Percentiles rank a stretch among this genome's conserved stretches.
Evolutionary conservation across 2,888 invertebrate genomes (phyloP).

Genomic region (Papilio elwesi): DNA sequence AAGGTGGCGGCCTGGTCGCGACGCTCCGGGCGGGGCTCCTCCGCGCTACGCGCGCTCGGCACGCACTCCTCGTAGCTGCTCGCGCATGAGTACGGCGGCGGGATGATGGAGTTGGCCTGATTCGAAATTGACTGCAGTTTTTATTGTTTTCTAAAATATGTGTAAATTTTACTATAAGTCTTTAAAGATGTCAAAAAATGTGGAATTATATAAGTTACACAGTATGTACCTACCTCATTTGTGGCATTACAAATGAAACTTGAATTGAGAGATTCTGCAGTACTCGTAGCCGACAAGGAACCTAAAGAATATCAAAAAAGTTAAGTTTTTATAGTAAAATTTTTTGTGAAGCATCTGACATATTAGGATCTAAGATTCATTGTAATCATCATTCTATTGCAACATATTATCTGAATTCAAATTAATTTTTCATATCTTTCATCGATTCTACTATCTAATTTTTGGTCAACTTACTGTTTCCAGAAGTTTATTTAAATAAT

Average conservation of each 20-base stretch:
- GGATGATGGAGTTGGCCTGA: constrained; percentile 91
- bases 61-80: constrained; percentile 87
- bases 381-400: no score
- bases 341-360: no score
- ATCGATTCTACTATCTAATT: no score
- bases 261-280: constrained; percentile 93
- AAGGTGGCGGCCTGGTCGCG: neutral
- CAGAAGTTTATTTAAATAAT: constrained; percentile 52
- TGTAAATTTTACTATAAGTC: no score
- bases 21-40: constrained; percentile 38
- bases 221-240: constrained; percentile 89
- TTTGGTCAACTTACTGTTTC: no score
- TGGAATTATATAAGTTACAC: no score
- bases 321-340: constrained; percentile 11
- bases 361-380: no score
- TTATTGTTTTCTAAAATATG: no score
- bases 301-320: constrained; percentile 73
- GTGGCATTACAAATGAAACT: constrained; percentile 93
- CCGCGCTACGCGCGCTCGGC: constrained; percentile 60
- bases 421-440: no score
- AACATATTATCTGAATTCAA: no score
- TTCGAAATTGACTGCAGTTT: no score
- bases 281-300: constrained; percentile 92
- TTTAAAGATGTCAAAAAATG: no score
- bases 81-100: constrained; percentile 92